These are phyloP conservation scores for Tiaroga cobitis DNA, from an alignment of 2,797 vertebrate species.

Conservation along the genomic window DNA sequence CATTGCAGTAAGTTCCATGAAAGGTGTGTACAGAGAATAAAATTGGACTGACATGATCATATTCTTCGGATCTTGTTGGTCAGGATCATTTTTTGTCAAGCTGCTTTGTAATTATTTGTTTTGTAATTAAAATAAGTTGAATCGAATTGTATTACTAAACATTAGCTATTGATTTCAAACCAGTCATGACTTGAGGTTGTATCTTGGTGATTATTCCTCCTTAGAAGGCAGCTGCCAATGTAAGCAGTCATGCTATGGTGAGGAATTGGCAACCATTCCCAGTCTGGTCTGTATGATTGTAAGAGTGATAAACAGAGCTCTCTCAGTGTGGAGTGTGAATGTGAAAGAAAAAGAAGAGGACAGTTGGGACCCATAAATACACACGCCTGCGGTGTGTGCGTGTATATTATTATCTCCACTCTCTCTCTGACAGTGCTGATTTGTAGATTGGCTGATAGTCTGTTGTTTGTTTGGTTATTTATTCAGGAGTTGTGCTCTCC, in stretches of 20 bases:
- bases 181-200: background rate
- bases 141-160: background rate
- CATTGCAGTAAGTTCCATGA: background rate
- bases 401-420: conserved; percentile 52
- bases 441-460: conserved; percentile 47
- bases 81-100: background rate
- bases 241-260: background rate
- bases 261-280: background rate
- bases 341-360: conserved; percentile 45
- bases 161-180: background rate
- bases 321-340: conserved; percentile 11
- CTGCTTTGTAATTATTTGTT: background rate
- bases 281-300: conserved; percentile 6
- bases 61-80: background rate
- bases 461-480: conserved; percentile 52
- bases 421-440: conserved; percentile 52
- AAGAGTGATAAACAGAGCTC: conserved; percentile 27
- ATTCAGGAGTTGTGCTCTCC: conserved; percentile 45
- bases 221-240: background rate
- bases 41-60: background rate
- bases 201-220: background rate
- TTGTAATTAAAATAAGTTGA: background rate
- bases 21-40: background rate
- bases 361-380: conserved; percentile 54
- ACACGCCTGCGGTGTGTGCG: conserved; percentile 36